Percentiles rank a stretch among this genome's conserved stretches.
Conservation (phyloP, 2,888 invertebrate genomes). For the Linhomoeus sp. region DNA sequence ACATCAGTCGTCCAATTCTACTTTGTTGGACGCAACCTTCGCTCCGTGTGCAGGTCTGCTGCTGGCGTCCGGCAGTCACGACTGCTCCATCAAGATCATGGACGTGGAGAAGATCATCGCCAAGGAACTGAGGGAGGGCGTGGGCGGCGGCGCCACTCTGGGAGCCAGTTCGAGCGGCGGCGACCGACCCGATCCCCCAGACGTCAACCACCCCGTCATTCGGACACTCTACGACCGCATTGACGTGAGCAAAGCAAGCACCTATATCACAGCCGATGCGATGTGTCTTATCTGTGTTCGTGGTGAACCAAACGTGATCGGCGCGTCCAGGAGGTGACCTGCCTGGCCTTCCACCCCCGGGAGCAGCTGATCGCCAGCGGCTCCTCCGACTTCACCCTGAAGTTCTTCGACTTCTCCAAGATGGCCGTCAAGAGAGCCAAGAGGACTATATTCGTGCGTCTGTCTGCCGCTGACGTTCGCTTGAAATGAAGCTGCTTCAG, state of each 20-base stretch:
- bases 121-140: constrained; percentile 68
- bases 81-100: constrained; percentile 93
- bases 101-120: constrained; percentile 98
- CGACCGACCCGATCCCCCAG: neutral
- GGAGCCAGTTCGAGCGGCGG: constrained; percentile 12
- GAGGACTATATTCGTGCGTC: constrained; percentile 62
- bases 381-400: constrained; percentile 74
- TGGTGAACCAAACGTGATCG: too few relatives aligned
- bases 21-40: too few relatives aligned
- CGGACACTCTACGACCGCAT: constrained; percentile 89
- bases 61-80: constrained; percentile 91
- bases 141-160: constrained; percentile 30
- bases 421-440: constrained; percentile 94
- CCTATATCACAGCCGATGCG: too few relatives aligned
- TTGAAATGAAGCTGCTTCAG: too few relatives aligned
- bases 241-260: constrained; percentile 41
- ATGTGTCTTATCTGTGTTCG: neutral
- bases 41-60: constrained; percentile 63
- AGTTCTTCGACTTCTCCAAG: constrained; percentile 92
- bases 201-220: constrained; percentile 69
- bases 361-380: constrained; percentile 86
- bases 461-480: too few relatives aligned
- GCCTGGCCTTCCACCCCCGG: constrained; percentile 83
- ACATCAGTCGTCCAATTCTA: too few relatives aligned
- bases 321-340: constrained; percentile 61